phyloP scores from a whole-genome alignment of 2,113 vertebrate species.

The Phylloscopus whistleri region DNA sequence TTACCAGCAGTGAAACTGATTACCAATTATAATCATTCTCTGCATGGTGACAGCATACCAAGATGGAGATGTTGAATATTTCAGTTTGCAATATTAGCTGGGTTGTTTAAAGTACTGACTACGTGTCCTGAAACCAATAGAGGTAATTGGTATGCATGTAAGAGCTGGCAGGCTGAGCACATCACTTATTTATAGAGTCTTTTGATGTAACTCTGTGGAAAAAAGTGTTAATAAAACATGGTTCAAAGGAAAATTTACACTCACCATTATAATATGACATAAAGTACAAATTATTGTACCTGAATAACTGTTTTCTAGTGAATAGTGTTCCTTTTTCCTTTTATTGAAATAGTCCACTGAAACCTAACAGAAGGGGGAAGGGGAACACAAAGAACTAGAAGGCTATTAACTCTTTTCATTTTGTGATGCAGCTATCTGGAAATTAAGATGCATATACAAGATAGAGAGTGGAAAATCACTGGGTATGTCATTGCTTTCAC shows the following conservation, averaged over 20 bases:
- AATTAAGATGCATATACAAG: constrained; percentile 15
- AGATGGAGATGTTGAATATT: constrained; percentile 84
- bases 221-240: constrained; percentile 80
- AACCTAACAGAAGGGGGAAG: not conserved
- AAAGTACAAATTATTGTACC: constrained; percentile 78
- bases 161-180: constrained; percentile 74
- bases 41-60: constrained; percentile 77
- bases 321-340: constrained; percentile 59
- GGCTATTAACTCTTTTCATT: constrained; percentile 45
- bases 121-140: constrained; percentile 81
- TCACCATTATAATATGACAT: constrained; percentile 75
- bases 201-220: constrained; percentile 78
- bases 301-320: constrained; percentile 74
- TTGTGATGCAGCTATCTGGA: constrained; percentile 23
- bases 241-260: constrained; percentile 81
- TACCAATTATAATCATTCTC: constrained; percentile 83
- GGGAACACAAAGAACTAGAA: not conserved
- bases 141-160: constrained; percentile 85
- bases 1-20: constrained; percentile 79
- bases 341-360: constrained; percentile 51
- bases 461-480: constrained; percentile 35
- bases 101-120: constrained; percentile 83
- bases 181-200: constrained; percentile 85
- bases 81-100: constrained; percentile 81
- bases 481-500: constrained; percentile 18